Evolutionary conservation across 2,888 invertebrate species (phyloP).

Genomic region (Sarcophaga caerulescens): DNA sequence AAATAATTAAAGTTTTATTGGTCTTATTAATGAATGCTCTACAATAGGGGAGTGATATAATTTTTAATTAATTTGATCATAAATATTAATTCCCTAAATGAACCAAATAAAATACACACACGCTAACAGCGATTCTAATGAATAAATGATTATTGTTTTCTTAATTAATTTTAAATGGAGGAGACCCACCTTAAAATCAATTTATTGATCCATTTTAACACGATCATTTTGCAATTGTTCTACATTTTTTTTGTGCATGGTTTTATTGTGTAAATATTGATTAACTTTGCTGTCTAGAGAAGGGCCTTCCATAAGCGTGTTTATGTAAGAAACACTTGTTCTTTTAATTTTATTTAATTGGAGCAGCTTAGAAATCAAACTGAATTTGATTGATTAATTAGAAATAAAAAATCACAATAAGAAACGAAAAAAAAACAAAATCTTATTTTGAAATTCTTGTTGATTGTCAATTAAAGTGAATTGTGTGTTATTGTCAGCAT

Average conservation of each 20-base stretch:
- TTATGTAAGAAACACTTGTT: constrained; percentile 40
- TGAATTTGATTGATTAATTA: constrained; percentile 37
- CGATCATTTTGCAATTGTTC: constrained; percentile 2
- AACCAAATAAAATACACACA: neutral
- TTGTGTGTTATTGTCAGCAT: constrained; percentile 11
- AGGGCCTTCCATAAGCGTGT: constrained; percentile 3
- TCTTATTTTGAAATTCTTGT: constrained; percentile 14
- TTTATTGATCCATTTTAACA: neutral
- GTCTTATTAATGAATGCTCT: too few relatives aligned
- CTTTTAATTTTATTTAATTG: constrained; percentile 22
- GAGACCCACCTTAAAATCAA: constrained; percentile 11
- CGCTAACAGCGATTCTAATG: neutral
- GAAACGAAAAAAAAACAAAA: neutral
- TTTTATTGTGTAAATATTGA: neutral
- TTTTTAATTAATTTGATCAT: neutral
- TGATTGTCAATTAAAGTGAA: constrained; percentile 6
- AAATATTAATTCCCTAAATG: neutral
- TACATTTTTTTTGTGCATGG: neutral
- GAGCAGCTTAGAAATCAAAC: constrained; percentile 4
- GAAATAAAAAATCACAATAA: neutral
- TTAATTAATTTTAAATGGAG: neutral
- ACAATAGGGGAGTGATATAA: neutral
- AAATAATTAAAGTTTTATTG: too few relatives aligned
- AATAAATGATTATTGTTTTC: neutral
- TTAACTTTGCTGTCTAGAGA: neutral